Base-by-base conservation (phyloP, 64 coral and sea anemone species). In the Acropora yongei region DNA sequence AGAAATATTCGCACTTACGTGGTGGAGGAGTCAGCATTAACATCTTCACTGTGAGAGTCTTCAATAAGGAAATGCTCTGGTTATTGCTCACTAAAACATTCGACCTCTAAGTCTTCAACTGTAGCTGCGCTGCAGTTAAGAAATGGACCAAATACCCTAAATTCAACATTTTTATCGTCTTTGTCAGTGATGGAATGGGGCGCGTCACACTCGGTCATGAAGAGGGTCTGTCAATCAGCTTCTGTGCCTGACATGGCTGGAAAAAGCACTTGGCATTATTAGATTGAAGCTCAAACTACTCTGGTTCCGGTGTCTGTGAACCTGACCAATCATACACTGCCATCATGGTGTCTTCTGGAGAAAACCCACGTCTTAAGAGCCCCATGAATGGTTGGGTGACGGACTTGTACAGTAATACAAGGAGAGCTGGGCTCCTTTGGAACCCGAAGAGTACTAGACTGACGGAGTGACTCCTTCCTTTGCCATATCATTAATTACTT, bases 261-360 rank as follows among this genome's bases (percentile, higher is more conserved):
- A 75, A 39, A 10, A 76, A 57, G 77, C 77, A 79, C 77, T 79
- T 79, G 71, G 14, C 74, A 75, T 7, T 9, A 55, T 50, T 75
- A 14, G 47, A 75, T 57, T 49, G 20, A 57, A 88, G 85, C 63
- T 88, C 69, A 75, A 88, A 88, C 39, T 88, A 53, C 20, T 72
- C 69, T 41, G 72, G 85, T 5, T 75, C 72, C n/a, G 48, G 68
- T 75, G 68, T 17, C 39, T 53, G 72, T 3, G 85, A 88, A 49
- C 85, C 85, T 57, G 76, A 69, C 85, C 58, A 63, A 13, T 63
- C 58, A 63, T 63, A 63, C 14, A 63, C 58, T 13, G 58, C 58
- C 58, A 63, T 63, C 58, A 63, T 63, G 58, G 58, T 63, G 58
- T 63, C 85, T 57, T 30, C 65, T 66, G 43, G 20, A 66, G 57